Percentiles rank a stretch among this genome's conserved stretches.
Conservation (phyloP, 92 coral and sea anemone genomes). For the Porites rus region DNA sequence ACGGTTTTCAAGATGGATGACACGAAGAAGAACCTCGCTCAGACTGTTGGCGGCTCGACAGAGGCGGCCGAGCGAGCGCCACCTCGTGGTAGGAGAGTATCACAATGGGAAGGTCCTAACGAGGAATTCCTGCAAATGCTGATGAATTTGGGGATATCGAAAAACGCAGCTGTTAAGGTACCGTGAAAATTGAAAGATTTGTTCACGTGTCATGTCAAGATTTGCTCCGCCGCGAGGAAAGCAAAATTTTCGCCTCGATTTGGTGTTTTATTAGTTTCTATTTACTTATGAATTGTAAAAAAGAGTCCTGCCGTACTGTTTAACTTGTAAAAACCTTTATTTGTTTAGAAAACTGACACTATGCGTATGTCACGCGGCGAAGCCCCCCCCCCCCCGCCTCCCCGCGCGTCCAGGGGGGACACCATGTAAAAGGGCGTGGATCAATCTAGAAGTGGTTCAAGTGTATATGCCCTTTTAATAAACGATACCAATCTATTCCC, state of each 20-base stretch:
- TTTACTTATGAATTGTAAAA: background rate
- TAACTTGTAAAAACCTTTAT: too few species aligned
- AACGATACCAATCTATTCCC: too few species aligned
- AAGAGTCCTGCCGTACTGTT: background rate
- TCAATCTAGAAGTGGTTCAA: too few species aligned
- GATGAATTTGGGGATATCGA: conserved; percentile 80
- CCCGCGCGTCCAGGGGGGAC: too few species aligned
- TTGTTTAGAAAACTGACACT: too few species aligned
- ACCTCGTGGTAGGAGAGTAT: conserved; percentile 32
- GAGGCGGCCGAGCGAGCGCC: background rate
- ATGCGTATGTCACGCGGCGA: too few species aligned
- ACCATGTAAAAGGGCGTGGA: too few species aligned
- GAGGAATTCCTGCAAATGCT: conserved; percentile 68
- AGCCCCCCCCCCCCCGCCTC: too few species aligned
- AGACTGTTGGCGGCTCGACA: conserved; percentile 20
- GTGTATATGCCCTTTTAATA: too few species aligned
- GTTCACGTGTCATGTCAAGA: conserved; percentile 27
- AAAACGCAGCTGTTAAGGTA: conserved; percentile 89
- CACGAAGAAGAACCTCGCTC: conserved; percentile 19
- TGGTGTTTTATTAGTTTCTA: background rate
- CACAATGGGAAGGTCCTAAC: conserved; percentile 72
- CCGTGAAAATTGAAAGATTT: background rate
- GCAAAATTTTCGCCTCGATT: background rate
- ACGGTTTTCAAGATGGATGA: conserved; percentile 20
- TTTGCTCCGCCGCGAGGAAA: background rate